Conservation (phyloP, 2,113 vertebrate species). For the Antennarius striatus region DNA sequence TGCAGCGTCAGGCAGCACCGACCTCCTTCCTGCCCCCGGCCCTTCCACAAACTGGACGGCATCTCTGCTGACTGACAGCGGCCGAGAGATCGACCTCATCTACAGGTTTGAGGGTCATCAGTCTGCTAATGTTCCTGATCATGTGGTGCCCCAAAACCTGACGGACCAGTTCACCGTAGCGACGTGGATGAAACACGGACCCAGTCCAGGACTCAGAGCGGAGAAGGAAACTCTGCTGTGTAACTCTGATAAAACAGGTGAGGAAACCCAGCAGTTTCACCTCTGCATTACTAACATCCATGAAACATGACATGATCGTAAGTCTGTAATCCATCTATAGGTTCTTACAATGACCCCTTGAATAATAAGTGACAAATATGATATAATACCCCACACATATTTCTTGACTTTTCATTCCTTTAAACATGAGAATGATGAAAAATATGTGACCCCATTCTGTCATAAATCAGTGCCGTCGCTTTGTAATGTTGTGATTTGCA, state of each 20-base stretch:
- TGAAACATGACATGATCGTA: no score
- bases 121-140: slow-evolving; percentile 92
- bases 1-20: slow-evolving; percentile 92
- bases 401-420: no score
- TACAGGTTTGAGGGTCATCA: slow-evolving; percentile 94
- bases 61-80: slow-evolving; percentile 88
- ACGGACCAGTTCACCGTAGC: slow-evolving; percentile 96
- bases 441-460: no score
- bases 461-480: not conserved
- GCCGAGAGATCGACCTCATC: slow-evolving; percentile 87
- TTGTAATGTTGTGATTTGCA: not conserved
- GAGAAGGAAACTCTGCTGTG: slow-evolving; percentile 98
- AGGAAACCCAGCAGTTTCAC: not conserved
- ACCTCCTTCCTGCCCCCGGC: slow-evolving; percentile 90
- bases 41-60: slow-evolving; percentile 90
- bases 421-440: no score
- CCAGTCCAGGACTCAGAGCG: slow-evolving; percentile 89
- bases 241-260: slow-evolving; percentile 98
- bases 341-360: no score
- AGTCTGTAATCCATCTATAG: no score
- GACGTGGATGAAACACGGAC: slow-evolving; percentile 97
- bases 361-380: no score
- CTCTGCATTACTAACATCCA: no score
- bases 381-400: no score
- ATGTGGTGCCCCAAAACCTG: slow-evolving; percentile 93